Conservation (phyloP, 2,113 vertebrate species). For the Tetrax tetrax region DNA sequence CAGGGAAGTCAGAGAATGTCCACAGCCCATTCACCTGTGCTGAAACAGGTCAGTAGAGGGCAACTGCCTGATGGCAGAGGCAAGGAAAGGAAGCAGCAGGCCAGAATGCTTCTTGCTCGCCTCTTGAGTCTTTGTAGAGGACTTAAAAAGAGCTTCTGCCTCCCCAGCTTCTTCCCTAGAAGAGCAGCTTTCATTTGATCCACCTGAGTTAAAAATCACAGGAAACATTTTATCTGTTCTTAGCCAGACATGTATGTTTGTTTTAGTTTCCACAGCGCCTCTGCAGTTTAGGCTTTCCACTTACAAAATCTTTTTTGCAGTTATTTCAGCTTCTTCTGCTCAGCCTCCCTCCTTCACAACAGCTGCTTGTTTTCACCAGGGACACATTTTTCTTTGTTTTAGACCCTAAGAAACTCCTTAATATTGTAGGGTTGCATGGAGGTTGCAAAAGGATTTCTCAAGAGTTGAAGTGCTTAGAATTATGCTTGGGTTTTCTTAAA, state of each 20-base stretch:
- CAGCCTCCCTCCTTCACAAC: background rate
- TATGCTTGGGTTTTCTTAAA: background rate
- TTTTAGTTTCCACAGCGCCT: background rate
- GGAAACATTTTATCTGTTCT: background rate
- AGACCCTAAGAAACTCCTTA: background rate
- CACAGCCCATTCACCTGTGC: rapidly evolving
- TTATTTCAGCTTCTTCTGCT: background rate
- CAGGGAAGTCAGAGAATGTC: background rate
- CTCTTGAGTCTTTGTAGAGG: background rate
- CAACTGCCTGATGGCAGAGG: background rate
- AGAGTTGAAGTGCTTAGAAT: background rate
- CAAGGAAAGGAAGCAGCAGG: background rate
- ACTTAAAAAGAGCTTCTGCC: background rate
- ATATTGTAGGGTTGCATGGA: background rate
- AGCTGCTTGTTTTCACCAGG: background rate
- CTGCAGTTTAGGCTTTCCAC: background rate
- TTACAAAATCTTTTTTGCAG: background rate
- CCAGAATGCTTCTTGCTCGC: background rate
- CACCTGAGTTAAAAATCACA: background rate
- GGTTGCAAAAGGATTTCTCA: background rate
- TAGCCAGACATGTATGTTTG: background rate
- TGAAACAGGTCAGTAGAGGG: background rate
- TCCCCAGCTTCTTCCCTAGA: background rate
- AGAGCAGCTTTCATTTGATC: background rate
- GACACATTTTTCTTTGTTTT: background rate